Evolutionary conservation across 2,113 vertebrate genomes (phyloP).

Genomic region (Turnix velox): DNA sequence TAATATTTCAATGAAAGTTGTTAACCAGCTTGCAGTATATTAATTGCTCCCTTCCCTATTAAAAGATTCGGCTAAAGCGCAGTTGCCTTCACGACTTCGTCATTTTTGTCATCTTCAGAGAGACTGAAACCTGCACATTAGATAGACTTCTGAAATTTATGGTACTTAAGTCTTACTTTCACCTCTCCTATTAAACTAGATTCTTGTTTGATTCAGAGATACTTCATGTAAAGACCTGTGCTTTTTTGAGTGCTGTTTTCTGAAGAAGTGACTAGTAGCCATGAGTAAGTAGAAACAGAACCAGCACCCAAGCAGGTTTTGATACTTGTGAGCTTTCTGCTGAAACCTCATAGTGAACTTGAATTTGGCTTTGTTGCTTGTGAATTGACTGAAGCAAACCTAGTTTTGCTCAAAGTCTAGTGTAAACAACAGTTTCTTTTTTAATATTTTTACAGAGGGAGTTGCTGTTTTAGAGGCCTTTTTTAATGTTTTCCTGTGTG

Average conservation of each 20-base stretch:
- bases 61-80: constrained; percentile 9
- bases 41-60: constrained; percentile 7
- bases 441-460: neutral
- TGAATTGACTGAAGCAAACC: neutral
- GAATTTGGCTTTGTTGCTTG: neutral
- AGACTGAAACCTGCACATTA: neutral
- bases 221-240: neutral
- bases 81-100: neutral
- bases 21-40: neutral
- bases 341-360: neutral
- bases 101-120: neutral
- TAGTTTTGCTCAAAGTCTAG: neutral
- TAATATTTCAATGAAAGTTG: neutral
- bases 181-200: neutral
- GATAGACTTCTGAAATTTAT: neutral
- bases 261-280: neutral
- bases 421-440: neutral
- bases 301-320: neutral
- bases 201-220: neutral
- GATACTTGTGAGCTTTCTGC: neutral
- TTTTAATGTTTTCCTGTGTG: neutral
- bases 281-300: neutral
- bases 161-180: neutral
- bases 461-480: neutral
- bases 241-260: neutral